Base-by-base conservation (phyloP, 2,797 vertebrate species). In the Esox masquinongy region DNA sequence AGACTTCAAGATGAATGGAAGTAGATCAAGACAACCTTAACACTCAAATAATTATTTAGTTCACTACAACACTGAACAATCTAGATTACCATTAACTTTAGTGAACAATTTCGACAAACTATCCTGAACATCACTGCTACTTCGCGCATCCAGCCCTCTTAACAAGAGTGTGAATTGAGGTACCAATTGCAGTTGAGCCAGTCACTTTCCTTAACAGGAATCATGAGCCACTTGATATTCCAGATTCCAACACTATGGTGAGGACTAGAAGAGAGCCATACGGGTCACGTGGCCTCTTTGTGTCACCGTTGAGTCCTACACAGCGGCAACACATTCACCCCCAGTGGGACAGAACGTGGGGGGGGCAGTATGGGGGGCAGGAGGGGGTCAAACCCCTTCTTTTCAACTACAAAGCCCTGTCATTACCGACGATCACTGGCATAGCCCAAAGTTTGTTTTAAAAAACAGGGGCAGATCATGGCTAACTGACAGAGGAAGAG, bases 231-330 rank as follows among this genome's bases (percentile, higher is more conserved):
- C 89, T 92, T 92, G 83, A 74, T 92, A 90, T 93, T 91, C 89
- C 85, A 70, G 61, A 90, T 93, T 91, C 89, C 85, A 69, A 56
- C 77, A 83, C 88, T 90, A 90, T 89, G 90, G 92, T 89, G 85
- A 91, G 87, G 90, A 91, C 85, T 85, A 87, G 85, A 88, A 88
- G 85, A 82, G 88, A 89, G 7, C 7, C 87, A 90, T 86, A 89
- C 84, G 5, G 81, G 90, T 93, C 92, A 92, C 87, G 86, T 93
- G 91, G 86, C 90, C 77, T 87, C 89, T 93, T 92, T 93, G 89
- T 92, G 87, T 89, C 91, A 92, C 92, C 92, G 92, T 94, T 94
- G 90, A 92, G 92, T 91, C 87, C 84, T 85, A 85, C 88, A 91
- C 90, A 92, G 90, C 88, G 87, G 85, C 8, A 86, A 86, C 79